Conservation (phyloP, 2,888 invertebrate genomes). For the Morpho achilles region DNA sequence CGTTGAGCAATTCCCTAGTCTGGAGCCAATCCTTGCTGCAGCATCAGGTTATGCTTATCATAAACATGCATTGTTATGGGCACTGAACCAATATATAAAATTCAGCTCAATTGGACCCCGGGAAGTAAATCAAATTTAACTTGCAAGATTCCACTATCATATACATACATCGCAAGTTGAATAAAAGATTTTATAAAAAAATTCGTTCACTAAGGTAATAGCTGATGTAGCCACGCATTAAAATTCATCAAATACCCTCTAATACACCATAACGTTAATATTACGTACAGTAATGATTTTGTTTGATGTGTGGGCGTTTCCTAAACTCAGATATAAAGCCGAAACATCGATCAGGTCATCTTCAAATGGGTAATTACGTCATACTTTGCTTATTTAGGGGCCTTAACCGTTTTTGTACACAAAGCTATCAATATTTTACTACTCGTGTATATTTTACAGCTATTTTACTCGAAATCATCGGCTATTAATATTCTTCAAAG, state of each 20-base stretch:
- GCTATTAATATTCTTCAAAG: not conserved
- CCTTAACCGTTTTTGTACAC: conserved; percentile 4
- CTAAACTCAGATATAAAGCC: conserved; percentile 27
- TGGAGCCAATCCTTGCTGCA: too few species aligned
- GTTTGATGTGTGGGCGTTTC: conserved; percentile 39
- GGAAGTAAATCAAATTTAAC: not conserved
- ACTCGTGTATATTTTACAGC: not conserved
- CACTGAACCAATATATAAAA: not conserved
- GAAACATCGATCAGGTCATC: conserved; percentile 36
- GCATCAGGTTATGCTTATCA: too few species aligned
- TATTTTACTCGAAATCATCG: not conserved
- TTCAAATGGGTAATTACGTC: conserved; percentile 32
- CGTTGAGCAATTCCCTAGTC: too few species aligned
- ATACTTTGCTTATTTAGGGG: conserved; percentile 25
- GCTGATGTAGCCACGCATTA: conserved; percentile 12
- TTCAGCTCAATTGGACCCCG: not conserved
- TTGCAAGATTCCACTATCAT: not conserved
- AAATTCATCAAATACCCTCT: conserved; percentile 21
- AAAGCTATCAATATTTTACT: conserved; percentile 7
- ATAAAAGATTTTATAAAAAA: not conserved
- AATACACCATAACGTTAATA: conserved; percentile 23
- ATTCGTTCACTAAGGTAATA: conserved; percentile 14
- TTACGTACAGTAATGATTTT: conserved; percentile 30
- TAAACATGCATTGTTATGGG: too few species aligned
- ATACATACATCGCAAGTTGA: too few species aligned